Evolutionary conservation across 2,797 vertebrate species (phyloP).

Genomic region (Sardinella longiceps): DNA sequence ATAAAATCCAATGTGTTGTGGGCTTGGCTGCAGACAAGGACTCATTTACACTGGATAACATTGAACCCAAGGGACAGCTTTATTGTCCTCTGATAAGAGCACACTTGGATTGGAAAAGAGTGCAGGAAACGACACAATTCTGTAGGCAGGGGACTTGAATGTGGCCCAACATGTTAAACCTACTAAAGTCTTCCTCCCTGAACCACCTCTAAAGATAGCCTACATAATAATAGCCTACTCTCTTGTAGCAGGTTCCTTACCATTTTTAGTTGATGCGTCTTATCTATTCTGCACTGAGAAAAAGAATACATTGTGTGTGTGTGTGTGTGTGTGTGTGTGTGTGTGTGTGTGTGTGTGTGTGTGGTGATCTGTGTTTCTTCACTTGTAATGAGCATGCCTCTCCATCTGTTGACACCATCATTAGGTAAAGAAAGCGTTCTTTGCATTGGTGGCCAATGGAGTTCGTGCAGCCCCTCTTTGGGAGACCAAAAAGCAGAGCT

Average conservation of each 20-base stretch:
- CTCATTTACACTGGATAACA: background rate
- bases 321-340: no score
- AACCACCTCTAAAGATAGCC: background rate
- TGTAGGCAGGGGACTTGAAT: background rate
- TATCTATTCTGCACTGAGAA: background rate
- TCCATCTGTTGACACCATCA: background rate
- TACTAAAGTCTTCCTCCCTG: background rate
- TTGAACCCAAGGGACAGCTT: background rate
- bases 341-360: no score
- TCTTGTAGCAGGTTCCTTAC: background rate
- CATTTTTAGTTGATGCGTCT: background rate
- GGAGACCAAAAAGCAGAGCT: conserved; percentile 97
- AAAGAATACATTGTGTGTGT: background rate
- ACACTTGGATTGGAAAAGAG: background rate
- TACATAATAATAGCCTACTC: no score
- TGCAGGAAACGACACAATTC: background rate
- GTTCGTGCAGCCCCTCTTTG: conserved; percentile 95
- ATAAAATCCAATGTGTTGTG: no score
- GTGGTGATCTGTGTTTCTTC: background rate
- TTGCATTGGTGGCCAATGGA: conserved; percentile 95
- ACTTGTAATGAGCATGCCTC: background rate
- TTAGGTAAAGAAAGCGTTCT: conserved; percentile 98
- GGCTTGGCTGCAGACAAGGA: no score
- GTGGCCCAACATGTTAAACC: no score
- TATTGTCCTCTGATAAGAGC: background rate